These are phyloP conservation scores for Lottia scabra DNA, from an alignment of 2,888 invertebrate species.

Conservation along the genomic window DNA sequence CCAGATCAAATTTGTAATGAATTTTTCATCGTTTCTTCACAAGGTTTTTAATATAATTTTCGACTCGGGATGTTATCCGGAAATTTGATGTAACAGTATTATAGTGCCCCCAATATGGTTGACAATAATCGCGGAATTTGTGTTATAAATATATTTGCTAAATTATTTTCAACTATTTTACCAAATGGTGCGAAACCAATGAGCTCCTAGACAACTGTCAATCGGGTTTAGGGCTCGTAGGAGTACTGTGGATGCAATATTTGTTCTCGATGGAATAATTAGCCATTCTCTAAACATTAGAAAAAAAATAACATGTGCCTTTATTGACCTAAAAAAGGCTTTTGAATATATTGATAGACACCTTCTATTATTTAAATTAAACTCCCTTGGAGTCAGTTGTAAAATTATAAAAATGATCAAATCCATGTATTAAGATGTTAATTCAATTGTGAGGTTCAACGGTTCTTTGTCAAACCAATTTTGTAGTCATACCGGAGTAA, in stretches of 20 bases:
- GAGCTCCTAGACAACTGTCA: neutral
- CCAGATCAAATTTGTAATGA: neutral
- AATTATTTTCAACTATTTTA: neutral
- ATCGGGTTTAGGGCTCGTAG: neutral
- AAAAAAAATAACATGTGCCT: neutral
- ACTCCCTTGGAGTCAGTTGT: neutral
- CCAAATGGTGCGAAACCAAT: neutral
- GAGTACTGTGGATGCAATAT: neutral
- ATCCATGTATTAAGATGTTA: neutral
- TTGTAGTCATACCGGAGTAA: neutral
- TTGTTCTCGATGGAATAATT: neutral
- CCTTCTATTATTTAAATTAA: neutral
- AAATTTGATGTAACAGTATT: neutral
- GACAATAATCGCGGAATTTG: neutral
- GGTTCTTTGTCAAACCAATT: neutral
- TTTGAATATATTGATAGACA: neutral
- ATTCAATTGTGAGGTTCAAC: neutral
- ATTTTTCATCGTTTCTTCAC: neutral
- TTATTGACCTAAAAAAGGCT: neutral
- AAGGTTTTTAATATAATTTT: neutral
- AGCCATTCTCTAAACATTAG: neutral
- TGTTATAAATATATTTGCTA: neutral
- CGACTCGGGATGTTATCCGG: neutral
- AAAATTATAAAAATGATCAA: neutral
- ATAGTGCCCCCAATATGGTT: neutral